Evolutionary conservation across 2,113 vertebrate species (phyloP), one percentile per base, ranked within the genome.

Genomic region (Triplophysa rosa): DNA sequence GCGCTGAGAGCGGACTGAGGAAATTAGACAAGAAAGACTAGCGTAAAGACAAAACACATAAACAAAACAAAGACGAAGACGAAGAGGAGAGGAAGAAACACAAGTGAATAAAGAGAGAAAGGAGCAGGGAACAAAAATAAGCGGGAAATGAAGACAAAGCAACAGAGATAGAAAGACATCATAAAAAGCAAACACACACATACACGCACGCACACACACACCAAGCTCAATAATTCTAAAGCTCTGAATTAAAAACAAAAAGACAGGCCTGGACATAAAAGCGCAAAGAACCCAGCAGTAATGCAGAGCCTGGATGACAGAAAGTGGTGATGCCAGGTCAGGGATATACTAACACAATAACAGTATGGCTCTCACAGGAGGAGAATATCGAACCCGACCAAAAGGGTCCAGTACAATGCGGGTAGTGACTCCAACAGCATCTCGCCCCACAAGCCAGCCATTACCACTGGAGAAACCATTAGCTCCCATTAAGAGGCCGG

Each of bases 391-490:
- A 75, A 74, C 61, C 8, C 8, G 58, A 84, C 61, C 69, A 77
- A 68, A 65, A 74, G 82, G 72, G 45, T 17, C 62, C 84, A 84
- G 83, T 16, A 63, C 90, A 84, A 87, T 86, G 77, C 86, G 82
- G 23, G 79, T 78, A 82, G 13, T 70, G 66, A 75, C 85, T 84
- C 73, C 81, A 79, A 76, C 84, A 87, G 85, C 47, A 62, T 86
- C 79, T 76, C 42, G 65, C 77, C 69, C 86, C 45, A 40, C 26
- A 76, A 63, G 58, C 85, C 78, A 85, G 86, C 79, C 80, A 88
- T 91, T 87, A 90, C 86, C 84, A 86, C 86, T 77, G 80, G 80
- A 85, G 82, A 86, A 86, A 87, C 88, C 89, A 89, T 90, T 90
- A 90, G 83, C 85, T 86, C 82, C 87, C 88, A 90, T 91, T 92